Conservation (phyloP, 2,888 invertebrate species). For the Philonicus albiceps region DNA sequence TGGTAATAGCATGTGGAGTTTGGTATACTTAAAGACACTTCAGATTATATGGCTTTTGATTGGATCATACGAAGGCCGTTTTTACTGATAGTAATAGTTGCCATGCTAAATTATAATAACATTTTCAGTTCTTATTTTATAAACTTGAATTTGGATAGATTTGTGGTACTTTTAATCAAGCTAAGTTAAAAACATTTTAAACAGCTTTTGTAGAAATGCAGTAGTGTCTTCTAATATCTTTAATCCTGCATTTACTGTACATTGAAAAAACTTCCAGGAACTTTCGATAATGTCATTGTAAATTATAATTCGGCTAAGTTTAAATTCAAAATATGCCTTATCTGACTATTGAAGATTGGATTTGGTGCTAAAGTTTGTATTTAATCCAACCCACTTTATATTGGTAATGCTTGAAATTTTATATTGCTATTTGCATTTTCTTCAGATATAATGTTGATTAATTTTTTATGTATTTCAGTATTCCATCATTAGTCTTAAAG, state of each 20-base stretch:
- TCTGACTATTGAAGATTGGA: not conserved
- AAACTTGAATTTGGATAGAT: too few relatives aligned
- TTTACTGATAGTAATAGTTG: not conserved
- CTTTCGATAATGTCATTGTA: too few relatives aligned
- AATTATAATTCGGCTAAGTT: too few relatives aligned
- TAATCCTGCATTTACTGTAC: too few relatives aligned
- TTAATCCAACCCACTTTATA: too few relatives aligned
- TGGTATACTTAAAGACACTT: not conserved
- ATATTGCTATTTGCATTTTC: too few relatives aligned
- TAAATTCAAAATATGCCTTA: too few relatives aligned
- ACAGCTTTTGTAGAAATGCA: too few relatives aligned
- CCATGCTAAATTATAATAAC: not conserved
- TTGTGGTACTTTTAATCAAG: too few relatives aligned
- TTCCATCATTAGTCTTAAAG: not conserved
- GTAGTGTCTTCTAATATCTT: too few relatives aligned
- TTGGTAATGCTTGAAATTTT: not conserved
- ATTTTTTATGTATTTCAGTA: not conserved
- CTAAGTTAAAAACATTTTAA: too few relatives aligned
- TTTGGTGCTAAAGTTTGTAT: not conserved
- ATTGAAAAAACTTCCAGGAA: too few relatives aligned
- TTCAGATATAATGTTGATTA: not conserved
- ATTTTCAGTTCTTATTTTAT: not conserved
- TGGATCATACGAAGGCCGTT: not conserved
- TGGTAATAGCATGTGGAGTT: not conserved
- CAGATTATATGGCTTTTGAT: not conserved